phyloP scores from a whole-genome alignment of 2,888 invertebrate species.

The Folsomia candida region DNA sequence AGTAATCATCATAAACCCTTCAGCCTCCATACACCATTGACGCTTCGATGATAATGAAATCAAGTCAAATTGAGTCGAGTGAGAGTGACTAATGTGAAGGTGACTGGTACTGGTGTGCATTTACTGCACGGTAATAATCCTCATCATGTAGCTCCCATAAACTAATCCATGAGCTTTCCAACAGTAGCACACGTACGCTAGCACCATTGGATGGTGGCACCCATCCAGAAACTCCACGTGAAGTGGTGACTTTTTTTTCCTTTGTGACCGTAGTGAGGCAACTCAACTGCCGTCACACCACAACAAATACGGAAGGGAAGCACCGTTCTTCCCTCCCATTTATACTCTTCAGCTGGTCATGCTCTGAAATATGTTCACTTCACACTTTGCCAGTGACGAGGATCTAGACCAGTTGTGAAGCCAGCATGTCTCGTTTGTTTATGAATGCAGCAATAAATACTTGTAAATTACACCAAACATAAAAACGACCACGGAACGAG shows the following conservation, averaged over 20 bases:
- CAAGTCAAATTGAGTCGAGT: conserved; percentile 9
- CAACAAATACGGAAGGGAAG: neutral
- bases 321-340: neutral
- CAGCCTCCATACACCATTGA: neutral
- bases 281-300: conserved; percentile 2
- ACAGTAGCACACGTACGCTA: neutral
- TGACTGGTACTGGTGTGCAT: conserved; percentile 23
- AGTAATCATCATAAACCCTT: conserved; percentile 18
- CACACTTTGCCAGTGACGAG: too few species aligned
- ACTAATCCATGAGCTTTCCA: neutral
- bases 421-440: too few species aligned
- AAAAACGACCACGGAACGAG: neutral
- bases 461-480: neutral
- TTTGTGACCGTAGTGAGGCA: neutral
- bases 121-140: neutral
- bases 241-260: neutral
- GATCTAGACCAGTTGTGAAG: too few species aligned
- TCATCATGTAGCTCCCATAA: too few species aligned
- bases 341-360: too few species aligned
- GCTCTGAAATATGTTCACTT: too few species aligned
- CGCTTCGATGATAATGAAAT: neutral
- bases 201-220: neutral
- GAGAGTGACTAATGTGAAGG: conserved; percentile 24
- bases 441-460: conserved; percentile 2
- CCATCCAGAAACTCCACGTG: neutral